Evolutionary conservation across 2,113 vertebrate genomes (phyloP).

Genomic region (Phalacrocorax aristotelis): DNA sequence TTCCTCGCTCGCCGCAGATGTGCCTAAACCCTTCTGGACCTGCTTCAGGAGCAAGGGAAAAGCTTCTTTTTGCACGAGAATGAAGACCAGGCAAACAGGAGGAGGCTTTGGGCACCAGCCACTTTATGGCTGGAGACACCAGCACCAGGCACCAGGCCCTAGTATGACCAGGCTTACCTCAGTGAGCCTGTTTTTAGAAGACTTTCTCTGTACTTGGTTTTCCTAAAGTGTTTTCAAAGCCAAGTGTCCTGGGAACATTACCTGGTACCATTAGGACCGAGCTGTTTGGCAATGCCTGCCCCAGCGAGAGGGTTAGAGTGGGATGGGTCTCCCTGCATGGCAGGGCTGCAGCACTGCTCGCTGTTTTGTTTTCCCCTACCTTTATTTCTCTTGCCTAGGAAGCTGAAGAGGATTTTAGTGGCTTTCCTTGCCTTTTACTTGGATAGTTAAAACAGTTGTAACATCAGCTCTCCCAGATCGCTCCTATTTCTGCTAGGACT

Average conservation of each 20-base stretch:
- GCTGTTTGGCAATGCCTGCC: not conserved
- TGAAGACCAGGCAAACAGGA: not conserved
- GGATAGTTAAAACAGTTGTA: not conserved
- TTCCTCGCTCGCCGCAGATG: no score
- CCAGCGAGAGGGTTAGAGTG: rapidly evolving
- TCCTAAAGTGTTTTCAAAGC: not conserved
- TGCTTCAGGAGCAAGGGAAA: not conserved
- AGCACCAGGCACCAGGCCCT: not conserved
- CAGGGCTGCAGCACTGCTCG: not conserved
- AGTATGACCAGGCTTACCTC: not conserved
- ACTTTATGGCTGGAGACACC: not conserved
- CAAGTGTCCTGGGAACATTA: no score
- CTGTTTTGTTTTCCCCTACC: not conserved
- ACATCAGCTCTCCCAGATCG: not conserved
- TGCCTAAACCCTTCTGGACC: not conserved
- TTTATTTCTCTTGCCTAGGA: not conserved
- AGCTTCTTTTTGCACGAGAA: not conserved
- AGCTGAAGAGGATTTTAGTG: not conserved
- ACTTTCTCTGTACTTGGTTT: not conserved
- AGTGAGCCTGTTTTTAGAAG: not conserved
- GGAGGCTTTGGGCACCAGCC: not conserved
- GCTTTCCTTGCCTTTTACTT: not conserved
- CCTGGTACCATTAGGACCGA: rapidly evolving
- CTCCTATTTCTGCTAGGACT: not conserved
- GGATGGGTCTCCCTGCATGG: not conserved